Conservation (phyloP, 1,140 invertebrate species). For the Conus ventricosus region DNA sequence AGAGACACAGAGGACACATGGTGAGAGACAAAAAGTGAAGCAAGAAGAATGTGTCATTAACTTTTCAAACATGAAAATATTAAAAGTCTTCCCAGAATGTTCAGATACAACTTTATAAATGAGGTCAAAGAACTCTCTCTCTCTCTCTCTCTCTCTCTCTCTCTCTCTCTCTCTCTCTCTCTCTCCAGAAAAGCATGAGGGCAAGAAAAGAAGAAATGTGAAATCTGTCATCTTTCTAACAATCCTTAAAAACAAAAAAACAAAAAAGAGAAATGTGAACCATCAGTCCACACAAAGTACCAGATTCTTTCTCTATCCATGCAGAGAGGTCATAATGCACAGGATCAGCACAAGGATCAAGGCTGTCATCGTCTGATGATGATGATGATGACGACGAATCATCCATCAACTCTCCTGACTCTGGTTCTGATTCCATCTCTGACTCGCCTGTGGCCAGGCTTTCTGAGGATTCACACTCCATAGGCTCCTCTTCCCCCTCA, state of each 20-base stretch:
- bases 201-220: too few species aligned
- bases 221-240: too few species aligned
- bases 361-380: neutral
- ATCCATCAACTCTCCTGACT: constrained; percentile 47
- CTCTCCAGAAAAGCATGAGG: too few species aligned
- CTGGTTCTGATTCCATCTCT: constrained; percentile 72
- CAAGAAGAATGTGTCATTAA: too few species aligned
- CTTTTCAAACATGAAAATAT: too few species aligned
- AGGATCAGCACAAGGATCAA: neutral
- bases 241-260: neutral
- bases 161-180: too few species aligned
- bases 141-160: too few species aligned
- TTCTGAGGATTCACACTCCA: constrained; percentile 36
- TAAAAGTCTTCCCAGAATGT: too few species aligned
- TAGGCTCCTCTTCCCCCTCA: constrained; percentile 34
- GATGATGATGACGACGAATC: constrained; percentile 20
- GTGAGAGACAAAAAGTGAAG: too few species aligned
- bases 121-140: too few species aligned
- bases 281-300: neutral
- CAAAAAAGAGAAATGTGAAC: neutral
- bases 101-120: too few species aligned
- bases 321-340: neutral
- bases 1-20: too few species aligned
- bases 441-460: constrained; percentile 69
- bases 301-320: neutral